Evolutionary conservation across 2,113 vertebrate genomes (phyloP).

Genomic region (Pseudopodoces humilis): DNA sequence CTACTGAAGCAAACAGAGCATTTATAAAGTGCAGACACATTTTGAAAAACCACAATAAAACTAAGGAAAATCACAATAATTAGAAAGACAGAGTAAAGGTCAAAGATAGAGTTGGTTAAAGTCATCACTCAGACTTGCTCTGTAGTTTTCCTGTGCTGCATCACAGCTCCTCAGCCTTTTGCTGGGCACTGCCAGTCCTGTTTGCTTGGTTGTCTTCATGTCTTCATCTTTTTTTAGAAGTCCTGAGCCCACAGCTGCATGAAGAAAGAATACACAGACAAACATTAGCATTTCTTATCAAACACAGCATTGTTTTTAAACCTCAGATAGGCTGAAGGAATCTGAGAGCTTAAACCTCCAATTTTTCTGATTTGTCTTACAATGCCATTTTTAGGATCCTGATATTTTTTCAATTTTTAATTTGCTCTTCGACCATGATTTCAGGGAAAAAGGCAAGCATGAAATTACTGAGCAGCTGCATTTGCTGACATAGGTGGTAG

Average conservation of each 20-base stretch:
- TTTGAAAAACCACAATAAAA: conserved; percentile 55
- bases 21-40: conserved; percentile 8
- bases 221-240: not conserved
- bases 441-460: not conserved
- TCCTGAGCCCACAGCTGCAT: not conserved
- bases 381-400: not conserved
- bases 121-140: not conserved
- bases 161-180: not conserved
- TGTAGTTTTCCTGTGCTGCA: conserved; percentile 29
- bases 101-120: conserved; percentile 14
- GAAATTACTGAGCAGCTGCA: not conserved
- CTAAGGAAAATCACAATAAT: conserved; percentile 58
- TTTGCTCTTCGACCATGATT: not conserved
- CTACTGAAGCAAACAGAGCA: not conserved
- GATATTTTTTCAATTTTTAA: not conserved
- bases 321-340: not conserved
- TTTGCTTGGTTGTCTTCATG: not conserved
- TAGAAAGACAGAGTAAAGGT: conserved; percentile 43
- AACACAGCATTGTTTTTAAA: not conserved
- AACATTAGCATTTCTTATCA: not conserved
- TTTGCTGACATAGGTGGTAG: not conserved
- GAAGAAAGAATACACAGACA: not conserved
- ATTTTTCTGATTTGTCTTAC: not conserved
- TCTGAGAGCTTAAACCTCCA: not conserved
- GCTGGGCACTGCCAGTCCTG: not conserved